These are phyloP conservation scores for Drosophila tristis DNA, from an alignment of 1,140 invertebrate genomes.

Conservation along the genomic window DNA sequence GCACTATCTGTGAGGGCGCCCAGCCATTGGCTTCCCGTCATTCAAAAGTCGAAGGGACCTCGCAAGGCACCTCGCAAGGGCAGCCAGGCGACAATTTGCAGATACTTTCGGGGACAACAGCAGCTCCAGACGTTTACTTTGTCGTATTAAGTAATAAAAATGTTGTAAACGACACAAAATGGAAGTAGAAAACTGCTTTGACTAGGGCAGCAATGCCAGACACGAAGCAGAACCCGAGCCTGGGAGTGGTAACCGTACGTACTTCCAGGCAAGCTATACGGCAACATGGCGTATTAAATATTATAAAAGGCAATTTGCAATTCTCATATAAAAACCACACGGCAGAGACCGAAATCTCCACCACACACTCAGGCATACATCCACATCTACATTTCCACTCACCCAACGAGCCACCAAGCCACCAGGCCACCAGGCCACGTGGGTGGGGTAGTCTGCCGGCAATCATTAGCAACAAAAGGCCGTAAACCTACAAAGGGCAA, in stretches of 20 bases:
- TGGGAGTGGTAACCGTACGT: no score
- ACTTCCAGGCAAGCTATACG: not conserved
- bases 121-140: slow-evolving; percentile 44
- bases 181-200: slow-evolving; percentile 49
- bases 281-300: slow-evolving; percentile 62
- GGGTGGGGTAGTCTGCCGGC: slow-evolving; percentile 33
- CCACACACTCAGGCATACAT: slow-evolving; percentile 28
- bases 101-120: not conserved
- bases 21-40: slow-evolving; percentile 50
- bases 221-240: no score
- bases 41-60: slow-evolving; percentile 26
- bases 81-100: slow-evolving; percentile 58
- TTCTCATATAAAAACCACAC: slow-evolving; percentile 73
- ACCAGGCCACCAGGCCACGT: no score
- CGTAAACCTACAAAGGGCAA: slow-evolving; percentile 45
- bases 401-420: not conserved
- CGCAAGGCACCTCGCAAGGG: not conserved
- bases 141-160: slow-evolving; percentile 73
- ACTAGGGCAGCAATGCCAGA: not conserved
- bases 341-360: slow-evolving; percentile 45
- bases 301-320: slow-evolving; percentile 77
- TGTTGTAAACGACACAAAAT: slow-evolving; percentile 70
- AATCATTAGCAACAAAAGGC: slow-evolving; percentile 70
- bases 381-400: slow-evolving; percentile 7
- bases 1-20: slow-evolving; percentile 32